Percentiles rank a stretch among this genome's conserved stretches.
These are phyloP conservation scores for Procambarus virginalis DNA, from an alignment of 1,140 invertebrate genomes.

Conservation along the genomic window DNA sequence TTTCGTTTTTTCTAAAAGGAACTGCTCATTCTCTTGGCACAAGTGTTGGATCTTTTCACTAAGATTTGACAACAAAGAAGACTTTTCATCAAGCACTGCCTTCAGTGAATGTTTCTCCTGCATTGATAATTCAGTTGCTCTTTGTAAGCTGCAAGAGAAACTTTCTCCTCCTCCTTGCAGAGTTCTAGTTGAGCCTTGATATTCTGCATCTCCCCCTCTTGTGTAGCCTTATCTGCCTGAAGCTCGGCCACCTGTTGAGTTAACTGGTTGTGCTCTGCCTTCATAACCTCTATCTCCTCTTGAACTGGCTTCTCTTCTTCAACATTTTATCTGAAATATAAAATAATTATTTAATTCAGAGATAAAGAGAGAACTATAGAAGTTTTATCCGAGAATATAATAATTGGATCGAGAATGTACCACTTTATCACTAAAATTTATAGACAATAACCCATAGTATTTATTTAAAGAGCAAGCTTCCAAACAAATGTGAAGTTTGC, in stretches of 20 bases:
- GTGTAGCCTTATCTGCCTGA: neutral
- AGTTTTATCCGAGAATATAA: too few species aligned
- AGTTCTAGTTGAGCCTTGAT: constrained; percentile 1
- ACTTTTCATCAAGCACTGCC: neutral
- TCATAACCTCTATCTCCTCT: constrained; percentile 12
- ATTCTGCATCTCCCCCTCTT: neutral
- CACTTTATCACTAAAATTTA: too few species aligned
- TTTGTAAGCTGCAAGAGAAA: neutral
- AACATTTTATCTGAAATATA: constrained; percentile 12
- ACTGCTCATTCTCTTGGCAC: neutral
- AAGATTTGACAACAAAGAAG: neutral
- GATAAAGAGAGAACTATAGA: neutral
- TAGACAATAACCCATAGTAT: too few species aligned
- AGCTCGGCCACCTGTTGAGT: constrained; percentile 5
- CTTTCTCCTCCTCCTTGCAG: neutral
- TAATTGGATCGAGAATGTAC: too few species aligned
- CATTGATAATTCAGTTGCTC: neutral
- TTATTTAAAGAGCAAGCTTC: too few species aligned
- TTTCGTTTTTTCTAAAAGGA: neutral
- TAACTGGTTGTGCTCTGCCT: neutral
- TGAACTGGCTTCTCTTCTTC: constrained; percentile 6
- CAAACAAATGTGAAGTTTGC: too few species aligned
- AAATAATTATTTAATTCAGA: neutral
- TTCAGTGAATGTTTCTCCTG: constrained; percentile 5
- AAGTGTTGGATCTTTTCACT: neutral